Evolutionary conservation across 2,888 invertebrate species (phyloP).

Genomic region (Papilio demoleus): DNA sequence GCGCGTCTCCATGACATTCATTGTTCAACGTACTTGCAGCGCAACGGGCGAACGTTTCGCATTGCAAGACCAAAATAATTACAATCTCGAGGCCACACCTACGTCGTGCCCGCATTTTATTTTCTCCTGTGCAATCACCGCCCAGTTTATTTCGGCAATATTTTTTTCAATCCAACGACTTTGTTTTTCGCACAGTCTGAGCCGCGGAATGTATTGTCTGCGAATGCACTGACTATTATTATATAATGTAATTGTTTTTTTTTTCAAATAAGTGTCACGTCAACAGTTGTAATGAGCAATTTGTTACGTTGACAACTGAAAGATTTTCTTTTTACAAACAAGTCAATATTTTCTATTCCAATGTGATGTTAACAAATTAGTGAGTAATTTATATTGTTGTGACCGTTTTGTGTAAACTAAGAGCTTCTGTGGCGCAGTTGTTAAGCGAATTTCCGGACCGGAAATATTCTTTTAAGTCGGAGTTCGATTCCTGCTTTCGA

Average conservation of each 20-base stretch:
- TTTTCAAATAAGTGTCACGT: neutral
- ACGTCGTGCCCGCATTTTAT: conserved; percentile 62
- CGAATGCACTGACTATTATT: conserved; percentile 8
- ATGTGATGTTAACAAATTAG: neutral
- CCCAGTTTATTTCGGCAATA: conserved; percentile 50
- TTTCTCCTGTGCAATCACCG: conserved; percentile 57
- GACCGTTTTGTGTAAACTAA: neutral
- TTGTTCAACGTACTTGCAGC: conserved; percentile 34
- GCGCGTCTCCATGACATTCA: conserved; percentile 12
- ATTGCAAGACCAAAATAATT: conserved; percentile 72
- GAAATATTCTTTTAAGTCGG: too few relatives aligned
- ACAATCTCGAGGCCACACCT: conserved; percentile 71
- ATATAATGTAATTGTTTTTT: neutral
- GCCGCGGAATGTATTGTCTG: conserved; percentile 26
- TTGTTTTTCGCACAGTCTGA: conserved; percentile 48
- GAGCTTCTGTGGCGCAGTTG: too few relatives aligned
- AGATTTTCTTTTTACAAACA: neutral
- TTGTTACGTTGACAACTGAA: neutral
- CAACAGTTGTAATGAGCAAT: conserved; percentile 10
- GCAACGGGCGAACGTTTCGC: conserved; percentile 44
- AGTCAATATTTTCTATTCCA: conserved; percentile 3
- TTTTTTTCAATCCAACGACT: conserved; percentile 51
- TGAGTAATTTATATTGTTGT: neutral
- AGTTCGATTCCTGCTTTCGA: too few relatives aligned
- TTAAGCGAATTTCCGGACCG: too few relatives aligned